Evolutionary conservation across 2,797 vertebrate genomes (phyloP).

Genomic region (Acipenser transmontanus): DNA sequence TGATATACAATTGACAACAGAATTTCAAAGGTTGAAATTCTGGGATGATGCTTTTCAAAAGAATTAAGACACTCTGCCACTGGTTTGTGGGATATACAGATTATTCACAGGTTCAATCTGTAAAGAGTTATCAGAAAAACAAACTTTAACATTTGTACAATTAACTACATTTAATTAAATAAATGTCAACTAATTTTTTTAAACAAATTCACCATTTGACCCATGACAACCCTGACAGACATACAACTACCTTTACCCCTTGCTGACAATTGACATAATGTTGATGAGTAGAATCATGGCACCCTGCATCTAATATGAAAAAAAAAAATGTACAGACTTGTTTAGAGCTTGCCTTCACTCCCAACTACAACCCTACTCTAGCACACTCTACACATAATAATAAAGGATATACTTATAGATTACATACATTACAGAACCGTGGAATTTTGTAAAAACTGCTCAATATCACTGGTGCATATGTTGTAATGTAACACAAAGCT

Average conservation of each 20-base stretch:
- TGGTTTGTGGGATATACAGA: background rate
- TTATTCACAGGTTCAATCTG: background rate
- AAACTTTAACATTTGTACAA: background rate
- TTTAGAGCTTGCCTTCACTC: constrained; percentile 71
- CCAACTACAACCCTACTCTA: constrained; percentile 61
- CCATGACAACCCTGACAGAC: constrained; percentile 4
- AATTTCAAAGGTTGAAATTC: too few relatives aligned
- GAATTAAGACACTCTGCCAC: constrained; percentile 1
- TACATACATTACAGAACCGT: constrained; percentile 60
- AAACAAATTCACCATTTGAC: background rate
- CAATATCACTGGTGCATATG: constrained; percentile 63
- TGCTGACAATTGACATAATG: constrained; percentile 39
- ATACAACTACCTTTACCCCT: constrained; percentile 15
- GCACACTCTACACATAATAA: constrained; percentile 43
- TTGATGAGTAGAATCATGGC: constrained; percentile 61
- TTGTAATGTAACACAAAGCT: constrained; percentile 60
- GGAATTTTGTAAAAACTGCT: constrained; percentile 72
- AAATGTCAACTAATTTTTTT: background rate
- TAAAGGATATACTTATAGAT: constrained; percentile 40
- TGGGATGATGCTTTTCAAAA: background rate
- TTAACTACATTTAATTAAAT: background rate
- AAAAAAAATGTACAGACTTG: constrained; percentile 4
- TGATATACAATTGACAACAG: background rate
- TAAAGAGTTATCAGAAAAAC: background rate
- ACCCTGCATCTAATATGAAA: constrained; percentile 59